Percentiles rank a stretch among this genome's conserved stretches.
phyloP scores from a whole-genome alignment of 2,113 vertebrate species.

The Silurus glanis region DNA sequence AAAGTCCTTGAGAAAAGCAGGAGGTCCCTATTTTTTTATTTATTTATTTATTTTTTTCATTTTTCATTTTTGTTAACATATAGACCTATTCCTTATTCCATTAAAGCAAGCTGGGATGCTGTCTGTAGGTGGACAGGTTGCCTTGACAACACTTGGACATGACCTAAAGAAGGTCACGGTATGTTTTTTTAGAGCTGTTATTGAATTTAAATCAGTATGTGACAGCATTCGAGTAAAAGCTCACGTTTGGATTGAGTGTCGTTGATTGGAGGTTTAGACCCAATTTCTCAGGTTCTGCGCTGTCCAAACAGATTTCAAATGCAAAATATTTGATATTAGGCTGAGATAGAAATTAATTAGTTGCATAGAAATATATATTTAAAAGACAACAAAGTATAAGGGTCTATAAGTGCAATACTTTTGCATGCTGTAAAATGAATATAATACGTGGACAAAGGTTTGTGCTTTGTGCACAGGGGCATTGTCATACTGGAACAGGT shows the following conservation, averaged over 20 bases:
- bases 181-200: constrained; percentile 10
- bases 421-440: no score
- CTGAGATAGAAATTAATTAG: neutral
- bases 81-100: neutral
- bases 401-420: no score
- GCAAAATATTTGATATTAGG: neutral
- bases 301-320: neutral
- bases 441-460: no score
- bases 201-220: constrained; percentile 9
- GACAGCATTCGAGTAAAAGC: constrained; percentile 26
- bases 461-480: no score
- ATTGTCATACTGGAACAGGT: no score
- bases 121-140: neutral
- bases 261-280: neutral
- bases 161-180: constrained; percentile 10
- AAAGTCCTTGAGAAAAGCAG: neutral
- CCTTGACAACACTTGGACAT: neutral
- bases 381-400: no score
- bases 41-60: no score
- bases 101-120: neutral
- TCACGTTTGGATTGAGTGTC: constrained; percentile 31
- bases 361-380: no score
- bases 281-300: neutral
- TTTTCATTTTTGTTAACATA: neutral
- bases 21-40: neutral